A percentile compares a stretch with the other conserved stretches of the same genome.
Evolutionary conservation across 2,888 invertebrate species (phyloP).

Genomic region (Leptodirus hochenwartii): DNA sequence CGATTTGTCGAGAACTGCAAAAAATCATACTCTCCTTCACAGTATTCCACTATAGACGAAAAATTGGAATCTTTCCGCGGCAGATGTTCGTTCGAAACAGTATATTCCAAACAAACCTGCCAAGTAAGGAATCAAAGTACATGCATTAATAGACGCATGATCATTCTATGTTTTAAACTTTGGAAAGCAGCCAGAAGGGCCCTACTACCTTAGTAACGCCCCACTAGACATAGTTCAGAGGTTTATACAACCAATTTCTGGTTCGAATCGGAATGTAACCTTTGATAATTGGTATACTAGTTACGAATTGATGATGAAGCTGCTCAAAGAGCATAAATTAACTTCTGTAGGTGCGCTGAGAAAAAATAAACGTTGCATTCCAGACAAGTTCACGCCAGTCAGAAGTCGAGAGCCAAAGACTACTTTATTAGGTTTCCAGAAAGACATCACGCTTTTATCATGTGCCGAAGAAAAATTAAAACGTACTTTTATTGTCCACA

Average conservation of each 20-base stretch:
- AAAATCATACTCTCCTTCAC: constrained; percentile 11
- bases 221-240: constrained; percentile 12
- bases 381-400: constrained; percentile 3
- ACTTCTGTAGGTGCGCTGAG: too few species aligned
- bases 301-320: constrained; percentile 1
- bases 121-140: constrained; percentile 17
- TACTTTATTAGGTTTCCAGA: constrained; percentile 7
- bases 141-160: constrained; percentile 13
- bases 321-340: constrained; percentile 8
- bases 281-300: constrained; percentile 8
- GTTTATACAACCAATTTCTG: constrained; percentile 11
- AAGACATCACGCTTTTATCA: constrained; percentile 9
- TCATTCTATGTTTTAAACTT: constrained; percentile 10
- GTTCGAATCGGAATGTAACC: constrained; percentile 16
- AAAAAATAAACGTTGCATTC: constrained; percentile 11
- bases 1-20: constrained; percentile 16
- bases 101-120: constrained; percentile 17
- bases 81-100: constrained; percentile 10
- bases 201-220: constrained; percentile 11
- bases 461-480: constrained; percentile 8
- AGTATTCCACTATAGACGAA: constrained; percentile 16
- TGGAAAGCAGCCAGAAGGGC: constrained; percentile 15
- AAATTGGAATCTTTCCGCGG: constrained; percentile 2
- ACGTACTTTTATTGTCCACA: too few species aligned
- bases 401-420: not conserved